A percentile compares a stretch with the other conserved stretches of the same genome.
Conservation (phyloP, 2,888 invertebrate species). For the Muscina levida region DNA sequence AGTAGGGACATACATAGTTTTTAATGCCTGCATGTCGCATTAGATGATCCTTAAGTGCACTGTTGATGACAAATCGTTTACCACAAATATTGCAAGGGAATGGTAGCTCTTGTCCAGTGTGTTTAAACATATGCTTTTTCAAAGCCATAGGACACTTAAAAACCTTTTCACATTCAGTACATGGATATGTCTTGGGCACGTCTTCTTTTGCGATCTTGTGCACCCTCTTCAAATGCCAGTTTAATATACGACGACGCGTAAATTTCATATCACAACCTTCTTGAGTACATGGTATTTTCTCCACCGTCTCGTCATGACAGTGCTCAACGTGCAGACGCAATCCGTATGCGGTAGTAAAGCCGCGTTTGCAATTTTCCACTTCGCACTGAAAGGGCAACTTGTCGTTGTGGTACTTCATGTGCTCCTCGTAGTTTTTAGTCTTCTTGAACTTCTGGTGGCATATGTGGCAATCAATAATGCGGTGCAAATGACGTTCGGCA, state of each 20-base stretch:
- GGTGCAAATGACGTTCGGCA: conserved; percentile 73
- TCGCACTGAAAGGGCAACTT: conserved; percentile 76
- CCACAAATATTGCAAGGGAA: conserved; percentile 77
- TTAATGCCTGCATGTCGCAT: conserved; percentile 79
- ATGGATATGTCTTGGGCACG: conserved; percentile 75
- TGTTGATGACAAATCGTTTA: conserved; percentile 77
- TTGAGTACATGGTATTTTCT: conserved; percentile 73
- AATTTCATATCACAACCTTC: conserved; percentile 75
- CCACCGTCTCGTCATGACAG: conserved; percentile 75
- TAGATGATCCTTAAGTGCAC: conserved; percentile 77
- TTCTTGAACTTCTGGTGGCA: conserved; percentile 77
- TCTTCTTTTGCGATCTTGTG: conserved; percentile 73
- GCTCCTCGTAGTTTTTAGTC: conserved; percentile 74
- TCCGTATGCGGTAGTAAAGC: conserved; percentile 75
- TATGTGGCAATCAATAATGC: conserved; percentile 76
- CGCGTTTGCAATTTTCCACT: conserved; percentile 74
- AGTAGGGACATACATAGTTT: conserved; percentile 78
- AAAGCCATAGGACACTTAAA: conserved; percentile 77
- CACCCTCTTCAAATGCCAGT: conserved; percentile 73
- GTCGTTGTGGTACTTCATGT: conserved; percentile 77
- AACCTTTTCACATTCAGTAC: conserved; percentile 77
- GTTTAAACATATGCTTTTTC: conserved; percentile 77
- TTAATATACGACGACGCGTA: conserved; percentile 75
- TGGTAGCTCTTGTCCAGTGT: conserved; percentile 76
- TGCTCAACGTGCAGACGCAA: conserved; percentile 75